Percentiles rank a stretch among this genome's conserved stretches.
Conservation (phyloP, 2,113 vertebrate genomes). For the Sphaerodactylus townsendi region DNA sequence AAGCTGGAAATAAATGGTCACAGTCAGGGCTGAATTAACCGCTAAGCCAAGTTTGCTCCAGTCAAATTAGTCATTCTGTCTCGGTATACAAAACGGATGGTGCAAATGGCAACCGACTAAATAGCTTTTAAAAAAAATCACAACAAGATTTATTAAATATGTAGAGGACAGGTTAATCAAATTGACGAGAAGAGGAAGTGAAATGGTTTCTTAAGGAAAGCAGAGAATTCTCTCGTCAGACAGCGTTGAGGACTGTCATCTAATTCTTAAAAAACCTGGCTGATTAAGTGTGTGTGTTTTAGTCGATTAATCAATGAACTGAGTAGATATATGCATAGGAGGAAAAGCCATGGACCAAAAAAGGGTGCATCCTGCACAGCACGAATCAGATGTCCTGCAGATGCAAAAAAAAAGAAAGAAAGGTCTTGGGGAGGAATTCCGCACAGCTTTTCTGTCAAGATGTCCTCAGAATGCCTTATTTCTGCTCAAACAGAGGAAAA, state of each 20-base stretch:
- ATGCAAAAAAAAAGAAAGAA: too few relatives aligned
- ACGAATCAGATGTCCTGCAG: too few relatives aligned
- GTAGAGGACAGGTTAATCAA: neutral
- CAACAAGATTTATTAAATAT: neutral
- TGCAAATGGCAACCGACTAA: neutral
- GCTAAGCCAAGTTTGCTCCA: neutral
- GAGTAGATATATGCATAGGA: too few relatives aligned
- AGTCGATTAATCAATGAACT: too few relatives aligned
- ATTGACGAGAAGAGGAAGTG: neutral
- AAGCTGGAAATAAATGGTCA: conserved; percentile 30
- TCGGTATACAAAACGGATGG: neutral
- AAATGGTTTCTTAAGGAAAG: neutral
- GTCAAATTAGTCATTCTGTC: neutral
- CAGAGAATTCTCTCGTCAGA: too few relatives aligned
- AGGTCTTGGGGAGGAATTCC: too few relatives aligned
- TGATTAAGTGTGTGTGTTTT: too few relatives aligned
- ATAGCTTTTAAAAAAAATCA: neutral
- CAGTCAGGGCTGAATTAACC: neutral
- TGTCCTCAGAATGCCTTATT: too few relatives aligned
- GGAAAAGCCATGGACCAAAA: too few relatives aligned
- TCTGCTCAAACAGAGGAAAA: too few relatives aligned
- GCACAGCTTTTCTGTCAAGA: too few relatives aligned
- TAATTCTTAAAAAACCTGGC: neutral
- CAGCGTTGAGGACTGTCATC: neutral
- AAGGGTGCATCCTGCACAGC: too few relatives aligned